These are phyloP conservation scores for Rhagologus leucostigma DNA, from an alignment of 2,113 vertebrate species.

Conservation along the genomic window DNA sequence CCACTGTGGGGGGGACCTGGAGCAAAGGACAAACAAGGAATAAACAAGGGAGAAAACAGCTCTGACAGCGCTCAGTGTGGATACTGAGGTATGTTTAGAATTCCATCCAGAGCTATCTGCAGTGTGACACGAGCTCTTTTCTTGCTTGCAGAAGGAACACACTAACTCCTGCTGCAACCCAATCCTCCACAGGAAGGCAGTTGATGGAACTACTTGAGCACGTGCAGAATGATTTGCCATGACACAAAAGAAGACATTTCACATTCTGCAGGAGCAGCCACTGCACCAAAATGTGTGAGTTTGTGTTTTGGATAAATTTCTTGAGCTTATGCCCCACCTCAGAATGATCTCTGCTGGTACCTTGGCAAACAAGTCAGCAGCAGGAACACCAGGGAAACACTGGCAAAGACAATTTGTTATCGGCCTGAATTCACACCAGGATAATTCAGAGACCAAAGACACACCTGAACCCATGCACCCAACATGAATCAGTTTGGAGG, in stretches of 20 bases:
- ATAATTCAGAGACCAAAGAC: neutral
- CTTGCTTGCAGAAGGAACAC: neutral
- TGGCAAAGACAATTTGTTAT: neutral
- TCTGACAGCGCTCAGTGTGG: neutral
- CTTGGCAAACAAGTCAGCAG: neutral
- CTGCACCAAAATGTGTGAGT: neutral
- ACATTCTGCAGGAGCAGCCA: neutral
- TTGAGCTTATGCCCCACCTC: neutral
- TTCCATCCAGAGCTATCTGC: neutral
- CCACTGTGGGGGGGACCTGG: slow-evolving; percentile 93
- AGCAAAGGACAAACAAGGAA: neutral
- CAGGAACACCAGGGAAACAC: neutral
- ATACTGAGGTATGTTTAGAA: neutral
- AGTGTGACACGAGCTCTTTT: neutral
- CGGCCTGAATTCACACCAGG: neutral
- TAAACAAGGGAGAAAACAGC: neutral
- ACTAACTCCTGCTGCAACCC: neutral
- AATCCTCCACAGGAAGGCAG: neutral
- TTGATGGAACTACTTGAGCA: neutral
- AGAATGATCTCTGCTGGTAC: neutral
- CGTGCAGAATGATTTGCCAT: neutral
- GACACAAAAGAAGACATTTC: neutral
- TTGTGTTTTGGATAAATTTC: neutral
- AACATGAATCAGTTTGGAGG: neutral
- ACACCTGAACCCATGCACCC: neutral